Evolutionary conservation across 2,113 vertebrate species (phyloP).

Genomic region (Stictonetta naevosa): DNA sequence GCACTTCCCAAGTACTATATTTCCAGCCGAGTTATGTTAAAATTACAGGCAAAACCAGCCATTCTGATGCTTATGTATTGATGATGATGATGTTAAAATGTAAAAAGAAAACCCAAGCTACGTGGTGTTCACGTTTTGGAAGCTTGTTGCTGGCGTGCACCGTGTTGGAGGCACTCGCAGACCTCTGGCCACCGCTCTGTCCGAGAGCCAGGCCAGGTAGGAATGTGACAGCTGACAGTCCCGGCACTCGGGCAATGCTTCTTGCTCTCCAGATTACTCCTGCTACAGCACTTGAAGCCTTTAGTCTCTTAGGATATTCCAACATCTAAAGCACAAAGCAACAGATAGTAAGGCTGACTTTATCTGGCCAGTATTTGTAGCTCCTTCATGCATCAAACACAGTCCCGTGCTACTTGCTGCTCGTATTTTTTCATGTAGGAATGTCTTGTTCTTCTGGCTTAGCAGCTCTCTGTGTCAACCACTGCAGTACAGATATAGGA

Average conservation of each 20-base stretch:
- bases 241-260: background rate
- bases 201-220: constrained; percentile 49
- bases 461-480: background rate
- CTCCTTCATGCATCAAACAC: constrained; percentile 26
- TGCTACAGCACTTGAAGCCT: constrained; percentile 40
- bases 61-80: background rate
- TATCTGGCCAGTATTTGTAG: constrained; percentile 54
- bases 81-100: background rate
- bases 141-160: background rate
- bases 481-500: background rate
- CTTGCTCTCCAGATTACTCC: constrained; percentile 58
- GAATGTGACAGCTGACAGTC: constrained; percentile 58
- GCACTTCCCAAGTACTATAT: background rate
- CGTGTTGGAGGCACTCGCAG: background rate
- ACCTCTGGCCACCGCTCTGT: background rate
- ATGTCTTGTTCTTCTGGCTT: constrained; percentile 23
- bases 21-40: background rate
- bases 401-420: background rate
- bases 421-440: background rate
- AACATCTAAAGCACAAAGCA: constrained; percentile 2
- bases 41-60: background rate
- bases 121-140: background rate
- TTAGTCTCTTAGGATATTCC: constrained; percentile 30
- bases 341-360: constrained; percentile 40
- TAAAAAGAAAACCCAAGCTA: background rate